Evolutionary conservation across 2,113 vertebrate genomes (phyloP).

Genomic region (Calypte anna): DNA sequence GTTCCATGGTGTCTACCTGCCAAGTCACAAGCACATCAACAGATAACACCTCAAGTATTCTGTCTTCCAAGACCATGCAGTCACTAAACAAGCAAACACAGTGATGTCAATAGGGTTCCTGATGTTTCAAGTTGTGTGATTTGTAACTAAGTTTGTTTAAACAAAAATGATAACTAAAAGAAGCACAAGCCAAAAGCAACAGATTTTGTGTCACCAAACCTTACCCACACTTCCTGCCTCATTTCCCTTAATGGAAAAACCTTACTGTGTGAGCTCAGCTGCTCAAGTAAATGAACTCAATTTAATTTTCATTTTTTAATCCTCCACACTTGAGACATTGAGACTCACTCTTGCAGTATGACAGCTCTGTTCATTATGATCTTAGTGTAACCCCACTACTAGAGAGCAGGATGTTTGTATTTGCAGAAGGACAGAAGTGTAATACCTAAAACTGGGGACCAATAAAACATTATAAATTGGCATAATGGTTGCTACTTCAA

Average conservation of each 20-base stretch:
- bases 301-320: conserved; percentile 19
- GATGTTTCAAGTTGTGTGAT: neutral
- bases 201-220: neutral
- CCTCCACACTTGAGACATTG: neutral
- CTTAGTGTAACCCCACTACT: neutral
- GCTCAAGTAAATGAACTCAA: neutral
- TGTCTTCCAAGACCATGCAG: neutral
- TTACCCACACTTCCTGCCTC: neutral
- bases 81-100: neutral
- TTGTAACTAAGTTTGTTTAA: neutral
- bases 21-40: neutral
- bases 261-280: neutral
- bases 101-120: neutral
- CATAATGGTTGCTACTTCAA: neutral
- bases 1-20: neutral
- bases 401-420: neutral
- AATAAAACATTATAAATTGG: neutral
- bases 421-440: neutral
- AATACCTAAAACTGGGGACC: neutral
- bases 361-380: neutral
- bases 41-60: neutral
- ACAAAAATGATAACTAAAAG: neutral
- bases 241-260: neutral
- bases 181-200: neutral
- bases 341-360: neutral